Conservation (phyloP, 2,888 invertebrate genomes). For the Boloria euphrosyne region DNA sequence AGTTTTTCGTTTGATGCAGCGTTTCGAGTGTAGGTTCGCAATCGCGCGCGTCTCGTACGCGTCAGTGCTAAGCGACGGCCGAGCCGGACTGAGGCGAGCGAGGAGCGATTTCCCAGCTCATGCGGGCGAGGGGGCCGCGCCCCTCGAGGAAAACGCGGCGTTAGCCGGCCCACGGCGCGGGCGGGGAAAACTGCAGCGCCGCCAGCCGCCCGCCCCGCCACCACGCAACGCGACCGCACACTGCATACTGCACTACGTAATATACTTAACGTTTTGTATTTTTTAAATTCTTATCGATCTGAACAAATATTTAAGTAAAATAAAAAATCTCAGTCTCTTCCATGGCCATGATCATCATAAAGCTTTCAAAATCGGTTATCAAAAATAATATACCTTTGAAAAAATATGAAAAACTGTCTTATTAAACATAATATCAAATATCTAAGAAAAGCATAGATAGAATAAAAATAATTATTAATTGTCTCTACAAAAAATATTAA, state of each 20-base stretch:
- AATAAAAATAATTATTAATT: too few relatives aligned
- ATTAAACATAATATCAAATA: too few relatives aligned
- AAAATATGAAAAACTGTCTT: too few relatives aligned
- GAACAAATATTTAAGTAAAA: too few relatives aligned
- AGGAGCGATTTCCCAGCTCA: slow-evolving; percentile 74
- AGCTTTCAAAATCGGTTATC: too few relatives aligned
- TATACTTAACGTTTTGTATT: background rate
- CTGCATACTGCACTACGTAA: slow-evolving; percentile 7
- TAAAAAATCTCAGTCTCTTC: too few relatives aligned
- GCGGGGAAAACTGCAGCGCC: slow-evolving; percentile 73
- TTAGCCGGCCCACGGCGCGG: slow-evolving; percentile 57
- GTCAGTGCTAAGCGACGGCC: slow-evolving; percentile 75
- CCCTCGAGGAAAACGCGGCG: slow-evolving; percentile 75
- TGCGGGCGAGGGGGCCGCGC: slow-evolving; percentile 72
- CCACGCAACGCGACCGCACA: slow-evolving; percentile 36
- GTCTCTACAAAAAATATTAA: too few relatives aligned
- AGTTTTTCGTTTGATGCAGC: slow-evolving; percentile 56
- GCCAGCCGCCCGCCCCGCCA: slow-evolving; percentile 49
- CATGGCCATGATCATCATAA: too few relatives aligned
- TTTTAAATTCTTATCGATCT: too few relatives aligned
- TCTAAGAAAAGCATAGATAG: too few relatives aligned
- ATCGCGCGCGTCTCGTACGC: slow-evolving; percentile 62
- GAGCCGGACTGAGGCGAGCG: slow-evolving; percentile 76
- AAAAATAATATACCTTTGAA: too few relatives aligned
- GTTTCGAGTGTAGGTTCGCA: slow-evolving; percentile 58